phyloP scores from a whole-genome alignment of 1,140 invertebrate genomes.

The Lordiphosa stackelbergi region DNA sequence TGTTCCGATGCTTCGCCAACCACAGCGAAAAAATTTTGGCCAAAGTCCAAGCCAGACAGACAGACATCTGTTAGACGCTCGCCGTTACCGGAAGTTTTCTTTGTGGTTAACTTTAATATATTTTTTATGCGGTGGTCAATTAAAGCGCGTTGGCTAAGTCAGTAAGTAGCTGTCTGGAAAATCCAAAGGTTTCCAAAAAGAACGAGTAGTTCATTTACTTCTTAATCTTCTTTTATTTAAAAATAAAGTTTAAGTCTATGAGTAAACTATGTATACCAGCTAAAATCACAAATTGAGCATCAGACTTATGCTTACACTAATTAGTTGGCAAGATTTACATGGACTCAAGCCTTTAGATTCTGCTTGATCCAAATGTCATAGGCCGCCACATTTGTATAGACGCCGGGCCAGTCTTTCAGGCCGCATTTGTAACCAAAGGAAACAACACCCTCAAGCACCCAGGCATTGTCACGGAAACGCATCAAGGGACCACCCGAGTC shows the following conservation, averaged over 20 bases:
- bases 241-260: too few relatives aligned
- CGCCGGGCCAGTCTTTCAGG: conserved; percentile 76
- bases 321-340: too few relatives aligned
- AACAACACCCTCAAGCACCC: conserved; percentile 79
- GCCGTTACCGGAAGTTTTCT: conserved; percentile 50
- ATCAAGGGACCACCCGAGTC: conserved; percentile 85
- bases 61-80: conserved; percentile 3
- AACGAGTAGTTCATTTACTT: conserved; percentile 27
- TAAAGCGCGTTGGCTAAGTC: conserved; percentile 50
- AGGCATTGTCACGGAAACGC: conserved; percentile 76
- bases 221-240: background rate
- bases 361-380: conserved; percentile 78
- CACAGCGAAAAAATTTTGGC: conserved; percentile 6
- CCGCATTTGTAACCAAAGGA: conserved; percentile 79
- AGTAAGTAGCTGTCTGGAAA: conserved; percentile 42
- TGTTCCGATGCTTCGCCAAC: too few relatives aligned
- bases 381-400: conserved; percentile 78
- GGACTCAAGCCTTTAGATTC: conserved; percentile 45
- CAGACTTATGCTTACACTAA: conserved; percentile 5
- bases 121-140: conserved; percentile 31
- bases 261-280: conserved; percentile 3
- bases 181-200: conserved; percentile 41
- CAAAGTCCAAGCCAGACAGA: conserved; percentile 37
- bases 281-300: conserved; percentile 53
- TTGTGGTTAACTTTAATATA: conserved; percentile 29